Evolutionary conservation across 2,888 invertebrate genomes (phyloP).

Genomic region (Pterostichus madidus): DNA sequence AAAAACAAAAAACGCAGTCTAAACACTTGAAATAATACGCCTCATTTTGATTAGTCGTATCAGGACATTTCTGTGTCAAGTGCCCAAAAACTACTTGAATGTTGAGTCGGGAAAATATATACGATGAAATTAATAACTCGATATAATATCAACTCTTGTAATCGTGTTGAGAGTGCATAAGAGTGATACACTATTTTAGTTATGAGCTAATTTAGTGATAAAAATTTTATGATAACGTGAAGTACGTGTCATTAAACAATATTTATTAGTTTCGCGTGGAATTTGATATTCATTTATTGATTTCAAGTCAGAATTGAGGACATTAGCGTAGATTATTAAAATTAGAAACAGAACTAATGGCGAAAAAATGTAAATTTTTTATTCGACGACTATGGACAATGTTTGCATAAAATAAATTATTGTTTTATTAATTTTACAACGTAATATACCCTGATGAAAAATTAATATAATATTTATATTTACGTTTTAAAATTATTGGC

Average conservation of each 20-base stretch:
- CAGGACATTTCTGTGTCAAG: constrained; percentile 57
- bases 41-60: constrained; percentile 10
- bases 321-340: constrained; percentile 5
- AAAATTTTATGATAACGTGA: constrained; percentile 23
- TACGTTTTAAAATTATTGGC: constrained; percentile 39
- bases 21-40: constrained; percentile 9
- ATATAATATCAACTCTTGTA: constrained; percentile 44
- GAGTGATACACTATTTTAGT: constrained; percentile 44
- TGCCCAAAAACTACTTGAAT: constrained; percentile 61
- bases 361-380: too few species aligned
- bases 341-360: neutral
- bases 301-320: constrained; percentile 23
- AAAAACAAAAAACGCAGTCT: neutral
- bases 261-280: constrained; percentile 34
- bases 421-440: constrained; percentile 5
- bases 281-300: constrained; percentile 35
- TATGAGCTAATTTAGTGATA: constrained; percentile 44
- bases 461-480: constrained; percentile 36
- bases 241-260: constrained; percentile 44
- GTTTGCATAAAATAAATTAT: neutral
- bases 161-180: constrained; percentile 51
- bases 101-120: constrained; percentile 46
- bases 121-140: constrained; percentile 39
- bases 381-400: neutral
- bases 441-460: constrained; percentile 18